These are phyloP conservation scores for Epinotia demarniana DNA, from an alignment of 2,888 invertebrate species.

Conservation along the genomic window DNA sequence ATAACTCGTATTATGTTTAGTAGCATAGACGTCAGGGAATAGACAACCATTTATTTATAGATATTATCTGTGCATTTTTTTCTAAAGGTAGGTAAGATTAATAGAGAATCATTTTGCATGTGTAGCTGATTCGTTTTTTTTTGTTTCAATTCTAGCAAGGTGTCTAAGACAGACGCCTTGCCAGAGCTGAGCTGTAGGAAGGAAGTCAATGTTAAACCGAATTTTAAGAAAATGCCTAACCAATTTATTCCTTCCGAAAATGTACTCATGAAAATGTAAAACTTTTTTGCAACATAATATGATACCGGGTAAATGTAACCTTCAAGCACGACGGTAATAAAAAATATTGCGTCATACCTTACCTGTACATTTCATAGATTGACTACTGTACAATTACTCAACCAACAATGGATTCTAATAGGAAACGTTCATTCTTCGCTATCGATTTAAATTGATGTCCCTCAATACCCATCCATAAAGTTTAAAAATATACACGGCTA, in stretches of 20 bases:
- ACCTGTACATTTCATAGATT: not conserved
- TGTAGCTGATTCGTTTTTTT: not conserved
- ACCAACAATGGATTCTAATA: slow-evolving; percentile 1
- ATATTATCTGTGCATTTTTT: too few species aligned
- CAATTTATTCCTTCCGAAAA: not conserved
- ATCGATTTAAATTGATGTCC: slow-evolving; percentile 1
- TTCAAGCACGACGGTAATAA: not conserved
- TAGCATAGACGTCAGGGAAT: not conserved
- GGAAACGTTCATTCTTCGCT: not conserved
- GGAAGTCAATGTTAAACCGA: not conserved
- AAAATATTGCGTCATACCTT: slow-evolving; percentile 4
- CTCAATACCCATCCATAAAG: not conserved
- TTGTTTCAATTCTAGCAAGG: too few species aligned
- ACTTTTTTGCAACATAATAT: not conserved
- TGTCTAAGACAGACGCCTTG: too few species aligned
- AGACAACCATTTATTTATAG: not conserved
- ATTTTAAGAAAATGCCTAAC: not conserved
- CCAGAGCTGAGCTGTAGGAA: too few species aligned
- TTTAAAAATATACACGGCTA: slow-evolving; percentile 1
- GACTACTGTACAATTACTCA: not conserved
- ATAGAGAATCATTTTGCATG: not conserved
- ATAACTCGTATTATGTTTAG: not conserved
- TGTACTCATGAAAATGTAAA: not conserved
- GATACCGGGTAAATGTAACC: not conserved
- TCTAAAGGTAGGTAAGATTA: not conserved